A percentile compares a stretch with the other conserved stretches of the same genome.
Conservation (phyloP, 2,113 vertebrate genomes). For the Brienomyrus longianalis region DNA sequence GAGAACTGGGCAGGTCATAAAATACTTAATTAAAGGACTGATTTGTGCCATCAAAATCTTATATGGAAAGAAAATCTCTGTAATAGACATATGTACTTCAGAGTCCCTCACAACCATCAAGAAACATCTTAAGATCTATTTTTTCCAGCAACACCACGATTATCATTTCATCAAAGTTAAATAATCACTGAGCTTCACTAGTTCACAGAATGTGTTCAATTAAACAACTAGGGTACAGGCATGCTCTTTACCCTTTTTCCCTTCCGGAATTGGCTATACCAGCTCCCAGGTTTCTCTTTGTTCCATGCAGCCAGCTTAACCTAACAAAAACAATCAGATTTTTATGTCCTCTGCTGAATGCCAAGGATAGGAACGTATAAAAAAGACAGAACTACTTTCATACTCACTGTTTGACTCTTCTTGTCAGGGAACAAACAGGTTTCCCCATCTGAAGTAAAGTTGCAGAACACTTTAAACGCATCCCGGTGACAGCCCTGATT, state of each 20-base stretch:
- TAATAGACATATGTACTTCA: background rate
- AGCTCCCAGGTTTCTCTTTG: slow-evolving; percentile 76
- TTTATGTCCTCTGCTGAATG: background rate
- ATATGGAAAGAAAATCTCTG: background rate
- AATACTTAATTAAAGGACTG: background rate
- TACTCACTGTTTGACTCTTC: slow-evolving; percentile 71
- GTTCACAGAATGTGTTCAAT: background rate
- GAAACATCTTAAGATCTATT: background rate
- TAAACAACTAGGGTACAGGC: background rate
- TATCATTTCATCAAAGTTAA: background rate
- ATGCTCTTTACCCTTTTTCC: slow-evolving; percentile 71
- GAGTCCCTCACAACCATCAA: background rate
- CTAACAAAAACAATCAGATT: slow-evolving; percentile 48
- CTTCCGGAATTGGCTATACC: slow-evolving; percentile 81
- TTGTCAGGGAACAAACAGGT: slow-evolving; percentile 84
- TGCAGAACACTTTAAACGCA: slow-evolving; percentile 81
- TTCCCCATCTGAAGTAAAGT: slow-evolving; percentile 83
- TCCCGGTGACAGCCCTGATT: slow-evolving; percentile 84
- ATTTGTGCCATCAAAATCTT: background rate
- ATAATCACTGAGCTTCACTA: background rate
- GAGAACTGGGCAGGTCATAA: slow-evolving; percentile 62
- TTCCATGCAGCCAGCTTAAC: slow-evolving; percentile 82
- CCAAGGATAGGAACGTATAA: background rate
- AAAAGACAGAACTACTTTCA: background rate
- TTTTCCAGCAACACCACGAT: background rate